Conservation (phyloP, 2,888 invertebrate species). For the Phyllotreta striolata region DNA sequence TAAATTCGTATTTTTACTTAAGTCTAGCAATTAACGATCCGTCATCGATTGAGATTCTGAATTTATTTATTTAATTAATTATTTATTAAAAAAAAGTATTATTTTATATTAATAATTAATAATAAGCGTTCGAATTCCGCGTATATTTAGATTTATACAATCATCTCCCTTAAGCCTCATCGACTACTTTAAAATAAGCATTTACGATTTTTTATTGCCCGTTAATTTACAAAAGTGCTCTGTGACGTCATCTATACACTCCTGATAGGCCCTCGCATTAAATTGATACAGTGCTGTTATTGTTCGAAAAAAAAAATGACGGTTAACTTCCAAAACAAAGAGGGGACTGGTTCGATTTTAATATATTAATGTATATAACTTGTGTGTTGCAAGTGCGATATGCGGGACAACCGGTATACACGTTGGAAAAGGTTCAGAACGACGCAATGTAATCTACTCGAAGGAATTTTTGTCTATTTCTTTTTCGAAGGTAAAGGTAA, state of each 20-base stretch:
- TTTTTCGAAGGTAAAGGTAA: too few relatives aligned
- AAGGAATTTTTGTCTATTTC: slow-evolving; percentile 1
- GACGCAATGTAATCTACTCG: background rate
- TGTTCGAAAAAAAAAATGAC: slow-evolving; percentile 16
- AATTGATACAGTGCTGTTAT: slow-evolving; percentile 28
- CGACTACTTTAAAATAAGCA: slow-evolving; percentile 11
- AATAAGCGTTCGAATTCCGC: too few relatives aligned
- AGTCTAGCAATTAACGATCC: too few relatives aligned
- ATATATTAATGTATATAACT: background rate
- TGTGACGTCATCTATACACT: slow-evolving; percentile 27
- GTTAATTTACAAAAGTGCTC: slow-evolving; percentile 18
- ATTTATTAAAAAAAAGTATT: too few relatives aligned
- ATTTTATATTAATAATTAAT: too few relatives aligned
- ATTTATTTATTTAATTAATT: too few relatives aligned
- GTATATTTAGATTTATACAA: slow-evolving; percentile 1
- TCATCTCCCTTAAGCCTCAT: background rate
- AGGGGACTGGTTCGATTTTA: slow-evolving; percentile 9
- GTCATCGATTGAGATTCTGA: too few relatives aligned
- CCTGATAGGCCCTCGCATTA: slow-evolving; percentile 17
- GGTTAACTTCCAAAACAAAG: slow-evolving; percentile 4
- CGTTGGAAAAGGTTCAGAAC: slow-evolving; percentile 4
- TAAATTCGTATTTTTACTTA: too few relatives aligned
- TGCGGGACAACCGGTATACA: slow-evolving; percentile 16
- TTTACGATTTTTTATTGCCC: slow-evolving; percentile 16
- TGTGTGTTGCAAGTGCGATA: slow-evolving; percentile 11